Evolutionary conservation across 2,797 vertebrate genomes (phyloP), one percentile per base, ranked within the genome.

Genomic region (Leptoclinus maculatus): DNA sequence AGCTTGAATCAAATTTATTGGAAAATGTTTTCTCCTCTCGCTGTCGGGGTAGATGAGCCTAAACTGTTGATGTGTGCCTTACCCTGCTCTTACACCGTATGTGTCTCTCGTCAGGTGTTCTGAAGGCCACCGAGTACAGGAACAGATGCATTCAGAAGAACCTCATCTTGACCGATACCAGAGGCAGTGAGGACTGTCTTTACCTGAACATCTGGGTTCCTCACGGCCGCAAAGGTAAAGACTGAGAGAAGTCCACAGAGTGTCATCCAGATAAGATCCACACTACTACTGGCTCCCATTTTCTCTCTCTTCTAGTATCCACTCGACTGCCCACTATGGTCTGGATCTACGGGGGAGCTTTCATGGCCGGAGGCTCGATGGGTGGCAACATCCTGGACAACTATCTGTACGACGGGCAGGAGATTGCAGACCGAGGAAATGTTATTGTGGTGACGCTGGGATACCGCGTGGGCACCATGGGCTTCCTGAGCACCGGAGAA

Each of bases 121-220:
- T 98, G 88, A 79, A 95, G 36, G 53, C 97, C 81, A 96, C 36
- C 0, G 0, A 91, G 0, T 98, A 79, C 87, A 91, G 80, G 58
- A 78, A 76, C 0, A 91, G 96, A 47, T 99, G 98, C 68, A 43
- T 97, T 74, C 98, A 99, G 89, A 1, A 94, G 65, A 96, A 90
- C 0, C 9, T 97, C 0, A 1, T 93, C 0, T 94, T 96, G 91
- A 91, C 49, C 0, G 65, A 66, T 14, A 91, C 93, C 13, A 91
- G 91, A 0, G 98, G 98, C 10, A 87, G 71, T 0, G 95, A 98
- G 71, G 97, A 99, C 88, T 99, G 97, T 88, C 97, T 99, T 16
- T 98, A 97, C 83, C 96, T 99, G 19, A 99, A 99, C 92, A 94
- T 99, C 84, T 99, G 97, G 97, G 83, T 99, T 70, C 97, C 98